A percentile compares a stretch with the other conserved stretches of the same genome.
Conservation (phyloP, 2,888 invertebrate genomes). For the Sesamia inferens region DNA sequence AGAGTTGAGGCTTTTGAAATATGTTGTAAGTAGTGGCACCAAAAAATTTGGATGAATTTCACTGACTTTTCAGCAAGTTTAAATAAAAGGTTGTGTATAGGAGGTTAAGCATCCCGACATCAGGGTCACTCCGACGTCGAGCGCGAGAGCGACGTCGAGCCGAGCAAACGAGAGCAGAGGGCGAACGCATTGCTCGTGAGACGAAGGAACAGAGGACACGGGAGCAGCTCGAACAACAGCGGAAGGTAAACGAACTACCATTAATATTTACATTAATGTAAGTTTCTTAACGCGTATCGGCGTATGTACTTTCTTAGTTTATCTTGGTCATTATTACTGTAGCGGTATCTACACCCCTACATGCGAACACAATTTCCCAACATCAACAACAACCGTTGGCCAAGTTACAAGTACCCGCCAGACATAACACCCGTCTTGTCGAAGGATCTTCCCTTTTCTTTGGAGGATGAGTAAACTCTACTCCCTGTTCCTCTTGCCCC, state of each 20-base stretch:
- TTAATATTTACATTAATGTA: neutral
- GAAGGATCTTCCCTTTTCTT: too few relatives aligned
- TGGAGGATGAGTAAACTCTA: too few relatives aligned
- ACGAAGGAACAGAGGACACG: slow-evolving; percentile 71
- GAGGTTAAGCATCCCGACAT: slow-evolving; percentile 81
- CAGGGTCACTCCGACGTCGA: slow-evolving; percentile 82
- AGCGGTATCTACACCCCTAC: too few relatives aligned
- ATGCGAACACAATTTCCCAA: too few relatives aligned
- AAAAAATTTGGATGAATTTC: slow-evolving; percentile 5
- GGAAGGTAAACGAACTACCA: slow-evolving; percentile 70
- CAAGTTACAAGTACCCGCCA: too few relatives aligned
- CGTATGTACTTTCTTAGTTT: neutral
- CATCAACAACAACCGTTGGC: too few relatives aligned
- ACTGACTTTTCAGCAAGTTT: neutral
- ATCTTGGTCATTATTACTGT: neutral
- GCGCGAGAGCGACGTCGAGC: slow-evolving; percentile 78
- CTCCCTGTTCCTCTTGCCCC: too few relatives aligned
- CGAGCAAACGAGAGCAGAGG: slow-evolving; percentile 80
- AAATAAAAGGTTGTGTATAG: slow-evolving; percentile 61
- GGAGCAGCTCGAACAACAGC: slow-evolving; percentile 79
- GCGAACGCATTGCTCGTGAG: slow-evolving; percentile 80
- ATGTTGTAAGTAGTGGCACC: slow-evolving; percentile 38
- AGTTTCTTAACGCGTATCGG: neutral
- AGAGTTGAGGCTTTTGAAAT: slow-evolving; percentile 27
- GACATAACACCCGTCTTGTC: too few relatives aligned